phyloP scores from a whole-genome alignment of 1,140 invertebrate genomes.

The Pemphigus obesinymphae region DNA sequence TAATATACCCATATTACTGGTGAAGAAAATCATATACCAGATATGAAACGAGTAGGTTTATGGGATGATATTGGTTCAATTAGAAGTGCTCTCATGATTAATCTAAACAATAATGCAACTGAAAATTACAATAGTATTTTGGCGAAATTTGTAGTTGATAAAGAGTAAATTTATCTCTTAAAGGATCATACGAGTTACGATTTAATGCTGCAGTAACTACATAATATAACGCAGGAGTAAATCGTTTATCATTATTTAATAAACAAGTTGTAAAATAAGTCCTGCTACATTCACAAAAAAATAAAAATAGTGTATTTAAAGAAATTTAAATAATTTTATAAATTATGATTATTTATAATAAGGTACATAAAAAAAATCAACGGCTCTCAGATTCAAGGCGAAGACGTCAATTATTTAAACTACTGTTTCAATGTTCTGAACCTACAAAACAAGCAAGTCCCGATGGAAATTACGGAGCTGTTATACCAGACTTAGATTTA shows the following conservation, averaged over 20 bases:
- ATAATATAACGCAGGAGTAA: neutral
- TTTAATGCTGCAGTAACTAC: neutral
- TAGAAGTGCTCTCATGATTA: neutral
- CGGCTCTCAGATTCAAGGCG: neutral
- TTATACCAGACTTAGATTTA: neutral
- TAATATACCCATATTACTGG: neutral
- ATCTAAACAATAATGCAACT: neutral
- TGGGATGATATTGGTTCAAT: neutral
- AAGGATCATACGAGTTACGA: neutral
- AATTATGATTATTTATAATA: too few relatives aligned
- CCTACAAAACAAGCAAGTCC: neutral
- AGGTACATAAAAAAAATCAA: too few relatives aligned
- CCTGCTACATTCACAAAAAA: neutral
- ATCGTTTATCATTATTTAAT: neutral
- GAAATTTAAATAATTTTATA: too few relatives aligned
- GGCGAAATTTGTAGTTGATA: neutral
- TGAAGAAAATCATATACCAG: neutral
- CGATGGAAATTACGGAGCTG: neutral
- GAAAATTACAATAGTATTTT: neutral
- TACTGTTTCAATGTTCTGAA: neutral
- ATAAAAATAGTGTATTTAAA: too few relatives aligned
- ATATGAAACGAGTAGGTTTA: neutral
- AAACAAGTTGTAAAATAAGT: neutral
- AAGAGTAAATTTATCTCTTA: neutral
- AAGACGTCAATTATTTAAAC: neutral